Evolutionary conservation across 2,113 vertebrate species (phyloP).

Genomic region (Protobothrops flavoviridis): DNA sequence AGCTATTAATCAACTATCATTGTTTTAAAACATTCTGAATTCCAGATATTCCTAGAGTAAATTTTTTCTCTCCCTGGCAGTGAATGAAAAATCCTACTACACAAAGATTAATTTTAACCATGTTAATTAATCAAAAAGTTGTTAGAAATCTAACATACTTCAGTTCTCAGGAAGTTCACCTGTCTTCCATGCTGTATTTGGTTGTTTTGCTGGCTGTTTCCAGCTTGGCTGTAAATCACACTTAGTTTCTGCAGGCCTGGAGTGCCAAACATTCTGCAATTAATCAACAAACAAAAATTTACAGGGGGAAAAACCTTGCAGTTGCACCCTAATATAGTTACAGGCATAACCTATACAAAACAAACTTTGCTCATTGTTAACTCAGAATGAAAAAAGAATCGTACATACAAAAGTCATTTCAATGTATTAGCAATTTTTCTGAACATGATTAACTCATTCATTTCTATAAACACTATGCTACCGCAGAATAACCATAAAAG

Average conservation of each 20-base stretch:
- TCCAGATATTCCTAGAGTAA: neutral
- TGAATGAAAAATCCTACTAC: neutral
- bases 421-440: neutral
- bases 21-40: neutral
- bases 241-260: neutral
- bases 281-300: constrained; percentile 11
- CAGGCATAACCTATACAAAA: accelerated
- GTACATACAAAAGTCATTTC: neutral
- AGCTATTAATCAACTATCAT: neutral
- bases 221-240: constrained; percentile 1
- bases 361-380: neutral
- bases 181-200: constrained; percentile 27
- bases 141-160: neutral
- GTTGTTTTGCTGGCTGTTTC: neutral
- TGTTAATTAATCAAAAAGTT: neutral
- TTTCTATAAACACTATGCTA: neutral
- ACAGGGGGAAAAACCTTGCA: neutral
- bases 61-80: neutral
- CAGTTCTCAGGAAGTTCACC: constrained; percentile 12
- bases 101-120: neutral
- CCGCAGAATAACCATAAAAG: neutral
- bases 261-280: constrained; percentile 21
- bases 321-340: neutral
- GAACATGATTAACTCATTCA: neutral
- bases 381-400: neutral